A percentile compares a stretch with the other conserved stretches of the same genome.
Conservation (phyloP, 2,113 vertebrate species). For the Polypterus bichir region DNA sequence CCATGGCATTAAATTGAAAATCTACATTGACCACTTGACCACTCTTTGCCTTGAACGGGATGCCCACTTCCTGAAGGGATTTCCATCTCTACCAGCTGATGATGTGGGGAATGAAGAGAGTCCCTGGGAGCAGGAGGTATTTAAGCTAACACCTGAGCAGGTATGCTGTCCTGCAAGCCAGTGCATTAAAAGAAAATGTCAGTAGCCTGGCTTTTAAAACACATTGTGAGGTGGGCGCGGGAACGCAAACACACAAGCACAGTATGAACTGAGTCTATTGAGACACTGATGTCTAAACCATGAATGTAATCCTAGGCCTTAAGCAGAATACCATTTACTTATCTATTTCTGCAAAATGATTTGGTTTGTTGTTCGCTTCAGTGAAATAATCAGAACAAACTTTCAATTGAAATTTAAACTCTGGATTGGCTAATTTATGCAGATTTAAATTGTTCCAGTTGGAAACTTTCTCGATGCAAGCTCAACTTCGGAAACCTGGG, state of each 20-base stretch:
- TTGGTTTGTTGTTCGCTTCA: neutral
- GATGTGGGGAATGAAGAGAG: slow-evolving; percentile 59
- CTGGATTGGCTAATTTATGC: slow-evolving; percentile 27
- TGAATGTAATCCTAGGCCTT: no score
- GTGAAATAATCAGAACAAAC: no score
- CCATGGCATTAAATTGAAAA: slow-evolving; percentile 77
- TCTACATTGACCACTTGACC: slow-evolving; percentile 77
- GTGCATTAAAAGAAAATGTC: no score
- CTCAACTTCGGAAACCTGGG: slow-evolving; percentile 38
- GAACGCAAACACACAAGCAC: no score
- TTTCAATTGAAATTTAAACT: slow-evolving; percentile 10
- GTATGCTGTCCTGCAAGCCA: no score
- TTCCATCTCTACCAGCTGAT: slow-evolving; percentile 63
- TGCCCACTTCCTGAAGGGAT: slow-evolving; percentile 61
- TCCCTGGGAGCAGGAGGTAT: slow-evolving; percentile 42
- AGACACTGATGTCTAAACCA: no score
- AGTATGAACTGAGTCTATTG: no score
- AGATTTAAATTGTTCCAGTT: slow-evolving; percentile 35
- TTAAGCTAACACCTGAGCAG: slow-evolving; percentile 69
- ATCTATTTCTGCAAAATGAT: neutral
- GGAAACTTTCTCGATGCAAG: slow-evolving; percentile 32
- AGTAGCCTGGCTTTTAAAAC: no score
- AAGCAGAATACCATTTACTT: no score
- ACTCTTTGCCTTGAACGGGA: slow-evolving; percentile 77
- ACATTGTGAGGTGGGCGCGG: no score